Percentiles rank a stretch among this genome's conserved stretches.
Conservation (phyloP, 2,797 vertebrate species). For the Falco peregrinus region DNA sequence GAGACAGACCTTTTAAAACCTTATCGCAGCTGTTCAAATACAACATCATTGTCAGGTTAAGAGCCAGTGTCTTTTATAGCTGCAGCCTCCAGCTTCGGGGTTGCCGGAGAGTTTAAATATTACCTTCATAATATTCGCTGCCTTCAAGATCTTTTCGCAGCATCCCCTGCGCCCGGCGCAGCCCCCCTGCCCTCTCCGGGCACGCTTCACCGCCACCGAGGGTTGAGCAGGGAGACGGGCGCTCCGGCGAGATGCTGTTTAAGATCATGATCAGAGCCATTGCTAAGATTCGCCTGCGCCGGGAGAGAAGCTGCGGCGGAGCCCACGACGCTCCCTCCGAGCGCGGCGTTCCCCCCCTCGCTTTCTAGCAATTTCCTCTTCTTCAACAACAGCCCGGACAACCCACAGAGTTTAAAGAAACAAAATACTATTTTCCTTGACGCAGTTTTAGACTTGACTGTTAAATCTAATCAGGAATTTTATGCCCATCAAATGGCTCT, state of each 20-base stretch:
- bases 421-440: constrained; percentile 61
- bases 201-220: neutral
- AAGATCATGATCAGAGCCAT: constrained; percentile 70
- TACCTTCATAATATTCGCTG: constrained; percentile 48
- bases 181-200: neutral
- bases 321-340: constrained; percentile 17
- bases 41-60: constrained; percentile 89
- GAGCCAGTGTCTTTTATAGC: constrained; percentile 76
- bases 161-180: neutral
- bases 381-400: constrained; percentile 48
- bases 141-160: neutral
- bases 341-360: neutral
- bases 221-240: neutral
- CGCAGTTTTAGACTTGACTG: constrained; percentile 18
- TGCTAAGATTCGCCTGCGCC: constrained; percentile 61
- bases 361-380: constrained; percentile 59
- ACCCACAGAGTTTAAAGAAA: constrained; percentile 57
- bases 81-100: constrained; percentile 43
- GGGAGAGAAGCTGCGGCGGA: constrained; percentile 46
- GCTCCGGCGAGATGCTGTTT: neutral
- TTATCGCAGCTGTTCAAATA: constrained; percentile 86
- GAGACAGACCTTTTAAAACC: constrained; percentile 85
- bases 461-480: constrained; percentile 76
- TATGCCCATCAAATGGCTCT: constrained; percentile 74
- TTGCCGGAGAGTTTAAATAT: constrained; percentile 61